Evolutionary conservation across 2,113 vertebrate species (phyloP).

Genomic region (Heterocephalus glaber): DNA sequence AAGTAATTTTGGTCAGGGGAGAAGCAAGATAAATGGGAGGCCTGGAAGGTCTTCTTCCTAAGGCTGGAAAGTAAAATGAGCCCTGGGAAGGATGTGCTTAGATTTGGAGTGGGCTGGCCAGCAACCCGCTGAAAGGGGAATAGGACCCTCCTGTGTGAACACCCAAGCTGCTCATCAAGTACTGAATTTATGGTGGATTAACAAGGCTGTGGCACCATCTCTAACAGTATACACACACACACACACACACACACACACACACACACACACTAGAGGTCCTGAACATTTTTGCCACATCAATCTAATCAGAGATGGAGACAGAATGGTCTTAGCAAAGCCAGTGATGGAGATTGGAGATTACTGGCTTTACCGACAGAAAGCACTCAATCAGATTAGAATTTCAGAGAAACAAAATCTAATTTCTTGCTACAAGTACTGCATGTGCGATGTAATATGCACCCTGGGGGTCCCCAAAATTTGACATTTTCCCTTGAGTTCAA

Average conservation of each 20-base stretch:
- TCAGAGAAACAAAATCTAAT: not conserved
- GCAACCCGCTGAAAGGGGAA: not conserved
- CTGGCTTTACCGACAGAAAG: not conserved
- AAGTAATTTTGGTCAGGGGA: not conserved
- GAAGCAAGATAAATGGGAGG: constrained; percentile 40
- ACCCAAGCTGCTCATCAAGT: not conserved
- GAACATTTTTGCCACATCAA: not conserved
- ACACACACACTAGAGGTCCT: not conserved
- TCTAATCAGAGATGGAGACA: not conserved
- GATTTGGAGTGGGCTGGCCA: not conserved
- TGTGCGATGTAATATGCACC: not conserved
- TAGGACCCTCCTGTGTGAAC: not conserved
- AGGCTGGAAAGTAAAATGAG: not conserved
- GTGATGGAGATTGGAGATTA: not conserved
- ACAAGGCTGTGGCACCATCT: not conserved
- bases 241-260: too few relatives aligned
- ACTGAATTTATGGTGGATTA: not conserved
- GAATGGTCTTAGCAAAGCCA: not conserved
- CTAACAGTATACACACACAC: not conserved
- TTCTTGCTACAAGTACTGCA: not conserved
- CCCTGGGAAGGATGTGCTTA: not conserved
- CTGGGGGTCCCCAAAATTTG: not conserved
- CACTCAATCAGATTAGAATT: not conserved
- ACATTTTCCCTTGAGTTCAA: not conserved
- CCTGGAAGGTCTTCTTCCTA: constrained; percentile 19